A percentile compares a stretch with the other conserved stretches of the same genome.
Conservation (phyloP, 1,140 invertebrate genomes). For the Thaumetopoea pityocampa region DNA sequence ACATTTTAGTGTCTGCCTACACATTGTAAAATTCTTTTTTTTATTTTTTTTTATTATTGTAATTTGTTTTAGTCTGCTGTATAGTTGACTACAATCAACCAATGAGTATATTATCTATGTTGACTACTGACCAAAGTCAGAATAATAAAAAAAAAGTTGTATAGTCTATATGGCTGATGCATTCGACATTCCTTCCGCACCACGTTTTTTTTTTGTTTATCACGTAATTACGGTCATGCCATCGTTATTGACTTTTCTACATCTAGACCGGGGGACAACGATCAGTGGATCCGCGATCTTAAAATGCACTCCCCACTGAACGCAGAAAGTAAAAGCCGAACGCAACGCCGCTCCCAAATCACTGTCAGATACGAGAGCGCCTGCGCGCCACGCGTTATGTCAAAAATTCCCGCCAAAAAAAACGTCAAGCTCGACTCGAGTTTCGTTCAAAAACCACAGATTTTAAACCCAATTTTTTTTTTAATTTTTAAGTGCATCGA, state of each 20-base stretch:
- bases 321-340: slow-evolving; percentile 64
- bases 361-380: slow-evolving; percentile 55
- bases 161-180: too few species aligned
- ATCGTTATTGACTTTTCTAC: slow-evolving; percentile 20
- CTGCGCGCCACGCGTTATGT: slow-evolving; percentile 49
- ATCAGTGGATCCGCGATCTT: slow-evolving; percentile 29
- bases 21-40: too few species aligned
- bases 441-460: slow-evolving; percentile 30
- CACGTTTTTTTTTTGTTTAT: slow-evolving; percentile 11
- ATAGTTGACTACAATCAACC: too few species aligned
- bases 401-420: slow-evolving; percentile 50
- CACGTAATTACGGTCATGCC: slow-evolving; percentile 11
- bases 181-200: too few species aligned
- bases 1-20: too few species aligned
- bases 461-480: slow-evolving; percentile 28
- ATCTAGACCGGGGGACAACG: slow-evolving; percentile 27
- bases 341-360: slow-evolving; percentile 36
- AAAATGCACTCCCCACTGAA: slow-evolving; percentile 53
- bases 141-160: too few species aligned
- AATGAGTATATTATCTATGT: too few species aligned
- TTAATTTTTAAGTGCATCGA: slow-evolving; percentile 44
- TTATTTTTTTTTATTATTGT: too few species aligned
- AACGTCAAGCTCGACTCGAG: slow-evolving; percentile 19
- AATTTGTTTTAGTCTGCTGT: too few species aligned
- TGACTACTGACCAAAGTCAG: too few species aligned